phyloP scores from a whole-genome alignment of 2,888 invertebrate species.

The Rotaria socialis region DNA sequence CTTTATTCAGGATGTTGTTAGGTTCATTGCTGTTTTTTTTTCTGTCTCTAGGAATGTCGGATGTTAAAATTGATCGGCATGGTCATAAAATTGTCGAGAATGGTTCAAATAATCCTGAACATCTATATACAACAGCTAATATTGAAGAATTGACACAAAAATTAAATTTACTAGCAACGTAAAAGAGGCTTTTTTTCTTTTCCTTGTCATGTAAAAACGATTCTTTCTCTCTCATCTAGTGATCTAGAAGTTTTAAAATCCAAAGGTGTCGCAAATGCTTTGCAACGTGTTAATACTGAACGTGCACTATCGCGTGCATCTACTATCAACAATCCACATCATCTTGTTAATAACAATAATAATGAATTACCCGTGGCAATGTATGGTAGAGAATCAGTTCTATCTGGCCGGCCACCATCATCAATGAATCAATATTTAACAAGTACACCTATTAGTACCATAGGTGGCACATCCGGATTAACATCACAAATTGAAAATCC shows the following conservation, averaged over 20 bases:
- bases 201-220: neutral
- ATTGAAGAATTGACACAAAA: constrained; percentile 27
- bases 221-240: neutral
- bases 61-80: constrained; percentile 36
- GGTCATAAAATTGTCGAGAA: constrained; percentile 37
- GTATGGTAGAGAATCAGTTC: neutral
- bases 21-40: no score
- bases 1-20: no score
- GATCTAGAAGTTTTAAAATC: constrained; percentile 15
- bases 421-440: neutral
- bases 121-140: neutral
- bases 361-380: neutral
- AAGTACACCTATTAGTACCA: neutral
- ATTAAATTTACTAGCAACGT: constrained; percentile 21
- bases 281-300: constrained; percentile 5
- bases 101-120: constrained; percentile 33
- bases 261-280: constrained; percentile 15
- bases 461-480: neutral
- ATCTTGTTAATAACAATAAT: neutral
- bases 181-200: neutral
- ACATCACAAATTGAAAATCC: neutral
- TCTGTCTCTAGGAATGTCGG: neutral
- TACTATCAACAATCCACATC: neutral
- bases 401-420: neutral
- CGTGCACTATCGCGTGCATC: constrained; percentile 15